These are phyloP conservation scores for Phoebastria nigripes DNA, from an alignment of 2,797 vertebrate genomes.

Conservation along the genomic window DNA sequence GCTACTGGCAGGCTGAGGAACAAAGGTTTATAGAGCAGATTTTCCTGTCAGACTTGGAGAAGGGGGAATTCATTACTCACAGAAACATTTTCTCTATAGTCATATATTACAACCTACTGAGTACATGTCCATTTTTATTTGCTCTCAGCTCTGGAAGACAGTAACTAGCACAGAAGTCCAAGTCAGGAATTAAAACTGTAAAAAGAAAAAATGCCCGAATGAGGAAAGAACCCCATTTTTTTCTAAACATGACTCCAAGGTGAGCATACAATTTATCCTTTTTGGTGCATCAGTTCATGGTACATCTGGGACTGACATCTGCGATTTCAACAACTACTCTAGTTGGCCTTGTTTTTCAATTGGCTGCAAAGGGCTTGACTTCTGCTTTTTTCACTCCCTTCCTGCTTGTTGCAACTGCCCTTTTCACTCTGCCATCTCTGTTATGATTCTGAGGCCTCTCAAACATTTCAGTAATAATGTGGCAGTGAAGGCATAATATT, in stretches of 20 bases:
- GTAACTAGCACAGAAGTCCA: not conserved
- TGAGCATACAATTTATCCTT: not conserved
- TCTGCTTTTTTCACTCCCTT: not conserved
- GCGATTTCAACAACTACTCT: not conserved
- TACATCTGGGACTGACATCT: not conserved
- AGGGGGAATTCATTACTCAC: not conserved
- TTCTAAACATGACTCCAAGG: not conserved
- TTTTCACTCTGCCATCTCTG: not conserved
- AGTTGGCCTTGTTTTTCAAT: not conserved
- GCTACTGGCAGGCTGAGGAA: not conserved
- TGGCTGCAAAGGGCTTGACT: not conserved
- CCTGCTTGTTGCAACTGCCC: not conserved
- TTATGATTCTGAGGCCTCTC: not conserved
- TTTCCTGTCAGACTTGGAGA: not conserved
- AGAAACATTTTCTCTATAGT: not conserved
- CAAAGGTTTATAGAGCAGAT: not conserved
- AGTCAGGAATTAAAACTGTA: not conserved
- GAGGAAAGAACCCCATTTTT: accelerated
- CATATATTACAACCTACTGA: not conserved
- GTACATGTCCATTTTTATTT: not conserved
- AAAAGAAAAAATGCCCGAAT: not conserved
- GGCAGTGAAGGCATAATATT: not conserved
- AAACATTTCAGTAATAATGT: not conserved
- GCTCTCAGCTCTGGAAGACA: not conserved
- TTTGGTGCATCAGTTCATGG: not conserved